Evolutionary conservation across 2,888 invertebrate genomes (phyloP).

Genomic region (Tachina lurida): DNA sequence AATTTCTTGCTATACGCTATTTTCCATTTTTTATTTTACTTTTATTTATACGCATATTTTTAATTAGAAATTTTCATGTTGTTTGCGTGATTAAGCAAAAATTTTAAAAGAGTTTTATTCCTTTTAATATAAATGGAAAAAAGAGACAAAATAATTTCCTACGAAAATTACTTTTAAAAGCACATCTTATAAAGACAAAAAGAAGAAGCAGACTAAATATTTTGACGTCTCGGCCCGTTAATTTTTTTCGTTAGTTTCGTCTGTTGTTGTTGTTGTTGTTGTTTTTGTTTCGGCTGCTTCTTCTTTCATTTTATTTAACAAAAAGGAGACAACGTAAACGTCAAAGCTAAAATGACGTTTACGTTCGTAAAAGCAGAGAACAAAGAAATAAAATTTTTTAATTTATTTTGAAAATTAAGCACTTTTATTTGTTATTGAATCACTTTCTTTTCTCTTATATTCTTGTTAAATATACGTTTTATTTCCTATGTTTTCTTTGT

Average conservation of each 20-base stretch:
- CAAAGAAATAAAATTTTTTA: conserved; percentile 55
- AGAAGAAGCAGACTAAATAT: conserved; percentile 70
- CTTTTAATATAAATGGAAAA: conserved; percentile 20
- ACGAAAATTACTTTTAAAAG: conserved; percentile 56
- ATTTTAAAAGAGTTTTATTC: conserved; percentile 34
- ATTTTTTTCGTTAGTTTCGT: conserved; percentile 43
- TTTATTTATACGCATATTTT: background rate
- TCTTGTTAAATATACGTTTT: background rate
- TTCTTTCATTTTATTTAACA: conserved; percentile 23
- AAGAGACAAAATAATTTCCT: conserved; percentile 19
- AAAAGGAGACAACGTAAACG: conserved; percentile 66
- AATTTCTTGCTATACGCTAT: background rate
- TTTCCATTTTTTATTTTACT: conserved; percentile 4
- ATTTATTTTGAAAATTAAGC: conserved; percentile 26
- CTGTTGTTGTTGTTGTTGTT: conserved; percentile 55
- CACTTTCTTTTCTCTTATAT: conserved; percentile 18
- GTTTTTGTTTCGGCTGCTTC: conserved; percentile 43
- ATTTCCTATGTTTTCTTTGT: conserved; percentile 26
- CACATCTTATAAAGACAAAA: conserved; percentile 65
- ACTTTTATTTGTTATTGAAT: conserved; percentile 32
- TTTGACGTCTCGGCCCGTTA: conserved; percentile 66
- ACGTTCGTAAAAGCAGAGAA: conserved; percentile 63
- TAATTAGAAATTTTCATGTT: background rate
- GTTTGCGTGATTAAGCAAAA: conserved; percentile 63
- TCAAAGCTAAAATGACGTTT: conserved; percentile 58